These are phyloP conservation scores for Cordilura impudica DNA, from an alignment of 2,888 invertebrate species.

Conservation along the genomic window DNA sequence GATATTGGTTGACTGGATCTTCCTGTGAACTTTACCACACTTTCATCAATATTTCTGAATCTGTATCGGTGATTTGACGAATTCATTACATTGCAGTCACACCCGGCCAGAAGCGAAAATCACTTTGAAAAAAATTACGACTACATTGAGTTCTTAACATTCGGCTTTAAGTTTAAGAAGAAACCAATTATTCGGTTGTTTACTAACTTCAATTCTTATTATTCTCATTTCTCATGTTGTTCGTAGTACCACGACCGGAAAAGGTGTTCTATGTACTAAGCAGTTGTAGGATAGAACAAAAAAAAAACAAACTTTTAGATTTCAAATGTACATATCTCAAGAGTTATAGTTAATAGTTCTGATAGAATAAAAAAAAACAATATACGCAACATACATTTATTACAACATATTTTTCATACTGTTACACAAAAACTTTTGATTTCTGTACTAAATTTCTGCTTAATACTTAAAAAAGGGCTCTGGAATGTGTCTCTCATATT, in stretches of 20 bases:
- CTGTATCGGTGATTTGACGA: too few species aligned
- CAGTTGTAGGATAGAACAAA: background rate
- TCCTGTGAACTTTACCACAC: too few species aligned
- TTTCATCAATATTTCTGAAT: too few species aligned
- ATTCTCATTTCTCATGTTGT: conserved; percentile 1
- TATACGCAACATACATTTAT: conserved; percentile 37
- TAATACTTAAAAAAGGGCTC: conserved; percentile 17
- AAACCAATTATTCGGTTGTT: background rate
- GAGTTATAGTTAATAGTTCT: conserved; percentile 27
- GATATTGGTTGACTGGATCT: too few species aligned
- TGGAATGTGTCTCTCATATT: conserved; percentile 26
- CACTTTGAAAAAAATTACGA: too few species aligned
- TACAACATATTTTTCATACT: conserved; percentile 32
- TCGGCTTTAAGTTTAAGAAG: too few species aligned
- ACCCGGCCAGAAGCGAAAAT: too few species aligned
- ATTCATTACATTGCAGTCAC: too few species aligned
- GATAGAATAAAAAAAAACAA: background rate
- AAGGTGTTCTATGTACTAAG: conserved; percentile 42
- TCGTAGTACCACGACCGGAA: conserved; percentile 5
- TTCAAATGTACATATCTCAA: conserved; percentile 25
- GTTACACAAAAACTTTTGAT: conserved; percentile 10
- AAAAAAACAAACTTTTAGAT: conserved; percentile 19
- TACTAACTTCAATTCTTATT: conserved; percentile 8
- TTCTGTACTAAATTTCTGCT: background rate
- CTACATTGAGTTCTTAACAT: too few species aligned